These are phyloP conservation scores for Gopherus evgoodei DNA, from an alignment of 2,113 vertebrate genomes.

Conservation along the genomic window DNA sequence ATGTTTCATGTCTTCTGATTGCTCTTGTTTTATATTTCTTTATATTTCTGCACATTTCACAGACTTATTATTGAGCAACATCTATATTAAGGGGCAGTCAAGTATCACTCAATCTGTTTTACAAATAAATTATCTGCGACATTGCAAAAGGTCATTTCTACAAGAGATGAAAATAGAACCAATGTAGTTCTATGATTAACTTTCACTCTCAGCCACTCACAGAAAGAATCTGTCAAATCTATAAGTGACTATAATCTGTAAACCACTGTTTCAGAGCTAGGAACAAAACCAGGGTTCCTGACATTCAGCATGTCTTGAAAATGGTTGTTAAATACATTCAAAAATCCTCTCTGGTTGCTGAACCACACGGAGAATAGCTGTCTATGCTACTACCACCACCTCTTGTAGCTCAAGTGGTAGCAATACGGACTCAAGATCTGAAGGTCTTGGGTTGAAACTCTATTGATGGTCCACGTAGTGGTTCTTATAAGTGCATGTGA, in stretches of 20 bases:
- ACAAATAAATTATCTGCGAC: neutral
- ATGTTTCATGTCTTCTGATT: neutral
- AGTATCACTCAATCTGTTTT: neutral
- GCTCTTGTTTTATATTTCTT: neutral
- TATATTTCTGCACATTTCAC: neutral
- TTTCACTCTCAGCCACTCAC: neutral
- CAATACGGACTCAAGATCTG: neutral
- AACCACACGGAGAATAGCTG: neutral
- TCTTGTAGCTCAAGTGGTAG: rapidly evolving
- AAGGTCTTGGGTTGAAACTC: neutral
- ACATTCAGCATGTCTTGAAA: neutral
- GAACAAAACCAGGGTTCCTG: neutral
- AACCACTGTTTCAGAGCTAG: neutral
- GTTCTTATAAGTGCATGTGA: neutral
- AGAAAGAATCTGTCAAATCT: neutral
- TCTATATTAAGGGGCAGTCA: neutral
- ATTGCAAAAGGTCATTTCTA: neutral
- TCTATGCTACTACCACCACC: neutral
- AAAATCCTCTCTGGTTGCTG: neutral
- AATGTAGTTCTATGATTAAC: neutral
- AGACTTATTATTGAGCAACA: neutral
- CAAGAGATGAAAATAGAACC: neutral
- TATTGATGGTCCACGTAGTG: neutral
- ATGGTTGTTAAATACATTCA: neutral
- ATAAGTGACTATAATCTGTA: neutral